Evolutionary conservation across 2,797 vertebrate genomes (phyloP), one percentile per base, ranked within the genome.

Genomic region (Manis pentadactyla): DNA sequence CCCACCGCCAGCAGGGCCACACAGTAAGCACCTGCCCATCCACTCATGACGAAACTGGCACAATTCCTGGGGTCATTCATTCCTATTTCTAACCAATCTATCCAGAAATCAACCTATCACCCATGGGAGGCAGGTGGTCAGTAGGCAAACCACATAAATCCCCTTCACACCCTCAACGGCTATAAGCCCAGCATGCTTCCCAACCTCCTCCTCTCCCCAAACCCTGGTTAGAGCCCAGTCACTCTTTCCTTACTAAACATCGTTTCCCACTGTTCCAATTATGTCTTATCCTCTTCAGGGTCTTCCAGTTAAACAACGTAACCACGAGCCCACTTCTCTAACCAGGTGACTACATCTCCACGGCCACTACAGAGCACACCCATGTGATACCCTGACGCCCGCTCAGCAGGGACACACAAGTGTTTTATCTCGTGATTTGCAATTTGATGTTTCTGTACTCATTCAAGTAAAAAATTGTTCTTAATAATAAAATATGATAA

Each of bases 371-470:
- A 78, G 39, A 18, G 18, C 10, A 4, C 18, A 8, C 0, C n/a
- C 64, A 63, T 0, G 0, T 2, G 31, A 19, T n/a, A 31, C 11
- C 18, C 0, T 0, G 12, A 31, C 42, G 13, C 42, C 39, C 15
- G 61, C 17, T 86, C 83, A 42, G 7, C 4, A 53, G 73, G 75
- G 46, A 53, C 57, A 1, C 4, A 14, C 37, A 25, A 7, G 39
- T 1, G 49, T 31, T 49, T 5, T 14, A 18, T 1, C 19, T 23
- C 34, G 0, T 5, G 23, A 59, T 3, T 2, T 37, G 51, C 10
- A 29, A 23, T 17, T 49, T 51, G 23, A 18, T 31, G 51, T 29
- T 86, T 59, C n/a, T 9, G 17, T 21, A 31, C 1, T 86, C 25
- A 69, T 34, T 31, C 63, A 89, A n/a, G 6, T 46, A 49, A 88